Conservation (phyloP, 2,888 invertebrate genomes). For the Hypomecis punctinalis region DNA sequence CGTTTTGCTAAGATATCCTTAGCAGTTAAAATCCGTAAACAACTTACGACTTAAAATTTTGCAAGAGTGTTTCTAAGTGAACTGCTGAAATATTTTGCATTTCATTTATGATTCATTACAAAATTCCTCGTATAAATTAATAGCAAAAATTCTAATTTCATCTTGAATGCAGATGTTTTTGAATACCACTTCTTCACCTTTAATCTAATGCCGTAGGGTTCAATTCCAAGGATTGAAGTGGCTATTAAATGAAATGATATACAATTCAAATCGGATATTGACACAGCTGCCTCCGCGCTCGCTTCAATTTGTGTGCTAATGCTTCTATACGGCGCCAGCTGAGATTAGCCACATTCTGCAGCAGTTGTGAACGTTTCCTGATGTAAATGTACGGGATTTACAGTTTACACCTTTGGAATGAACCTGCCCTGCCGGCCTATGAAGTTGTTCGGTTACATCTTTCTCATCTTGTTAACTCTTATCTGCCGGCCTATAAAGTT, state of each 20-base stretch:
- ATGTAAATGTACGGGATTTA: conserved; percentile 9
- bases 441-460: not conserved
- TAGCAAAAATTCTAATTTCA: conserved; percentile 13
- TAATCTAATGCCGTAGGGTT: conserved; percentile 16
- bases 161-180: conserved; percentile 19
- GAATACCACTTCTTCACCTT: conserved; percentile 1
- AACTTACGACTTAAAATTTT: not conserved
- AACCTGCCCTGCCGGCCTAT: conserved; percentile 11
- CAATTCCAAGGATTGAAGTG: conserved; percentile 16
- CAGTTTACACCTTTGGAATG: conserved; percentile 12
- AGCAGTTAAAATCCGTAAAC: not conserved
- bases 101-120: not conserved
- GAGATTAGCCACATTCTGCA: conserved; percentile 42
- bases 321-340: conserved; percentile 40
- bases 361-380: conserved; percentile 18
- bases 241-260: conserved; percentile 35
- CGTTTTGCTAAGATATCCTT: not conserved
- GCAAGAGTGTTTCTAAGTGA: not conserved
- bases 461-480: not conserved
- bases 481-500: not conserved
- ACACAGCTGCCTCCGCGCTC: conserved; percentile 50
- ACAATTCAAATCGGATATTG: conserved; percentile 49
- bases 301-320: conserved; percentile 55
- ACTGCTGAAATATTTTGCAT: not conserved
- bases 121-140: conserved; percentile 11